Evolutionary conservation across 2,797 vertebrate species (phyloP).

Genomic region (Rhynchonycteris naso): DNA sequence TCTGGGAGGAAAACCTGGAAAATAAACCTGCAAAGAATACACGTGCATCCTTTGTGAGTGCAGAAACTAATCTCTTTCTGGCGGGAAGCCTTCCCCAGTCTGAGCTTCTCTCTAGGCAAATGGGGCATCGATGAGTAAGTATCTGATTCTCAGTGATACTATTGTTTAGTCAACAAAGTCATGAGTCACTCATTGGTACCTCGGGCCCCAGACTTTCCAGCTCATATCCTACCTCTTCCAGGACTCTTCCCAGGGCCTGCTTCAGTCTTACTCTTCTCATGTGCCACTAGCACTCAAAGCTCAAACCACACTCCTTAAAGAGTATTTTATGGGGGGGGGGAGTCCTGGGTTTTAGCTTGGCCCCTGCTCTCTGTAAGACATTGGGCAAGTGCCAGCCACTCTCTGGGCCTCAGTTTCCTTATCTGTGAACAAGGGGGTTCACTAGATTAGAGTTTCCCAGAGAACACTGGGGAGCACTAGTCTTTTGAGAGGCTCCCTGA

Average conservation of each 20-base stretch:
- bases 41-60: neutral
- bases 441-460: neutral
- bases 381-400: neutral
- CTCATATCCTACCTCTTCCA: neutral
- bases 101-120: neutral
- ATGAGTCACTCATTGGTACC: neutral
- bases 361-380: neutral
- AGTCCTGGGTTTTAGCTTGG: neutral
- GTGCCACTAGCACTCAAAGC: neutral
- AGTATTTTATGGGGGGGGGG: neutral
- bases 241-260: neutral
- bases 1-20: neutral
- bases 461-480: neutral
- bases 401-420: neutral
- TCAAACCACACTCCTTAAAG: neutral
- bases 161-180: neutral
- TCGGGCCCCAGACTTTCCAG: neutral
- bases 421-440: neutral
- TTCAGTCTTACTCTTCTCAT: neutral
- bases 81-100: neutral
- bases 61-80: neutral
- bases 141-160: neutral
- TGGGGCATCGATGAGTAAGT: accelerated
- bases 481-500: neutral
- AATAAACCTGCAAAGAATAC: neutral